phyloP scores from a whole-genome alignment of 2,888 invertebrate genomes.

The Lasioglossum villosulum region DNA sequence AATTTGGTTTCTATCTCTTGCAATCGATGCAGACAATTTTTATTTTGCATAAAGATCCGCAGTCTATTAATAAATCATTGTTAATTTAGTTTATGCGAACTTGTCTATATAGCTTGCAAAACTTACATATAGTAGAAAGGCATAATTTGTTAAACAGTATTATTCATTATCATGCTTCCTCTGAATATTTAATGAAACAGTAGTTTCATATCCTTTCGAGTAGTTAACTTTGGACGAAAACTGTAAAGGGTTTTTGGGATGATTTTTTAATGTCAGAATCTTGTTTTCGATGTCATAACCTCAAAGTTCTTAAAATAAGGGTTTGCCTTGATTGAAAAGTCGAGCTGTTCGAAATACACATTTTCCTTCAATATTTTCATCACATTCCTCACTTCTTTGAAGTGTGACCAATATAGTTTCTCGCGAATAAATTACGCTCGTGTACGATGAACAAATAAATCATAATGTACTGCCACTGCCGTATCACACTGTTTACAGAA shows the following conservation, averaged over 20 bases:
- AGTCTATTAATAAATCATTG: background rate
- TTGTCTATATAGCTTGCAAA: slow-evolving; percentile 4
- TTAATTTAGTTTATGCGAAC: slow-evolving; percentile 7
- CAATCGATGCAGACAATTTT: too few species aligned
- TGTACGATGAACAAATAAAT: slow-evolving; percentile 40
- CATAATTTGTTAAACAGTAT: slow-evolving; percentile 57
- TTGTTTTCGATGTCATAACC: slow-evolving; percentile 69
- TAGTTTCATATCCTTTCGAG: slow-evolving; percentile 14
- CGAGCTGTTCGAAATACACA: slow-evolving; percentile 34
- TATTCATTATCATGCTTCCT: slow-evolving; percentile 37
- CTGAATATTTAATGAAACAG: slow-evolving; percentile 6
- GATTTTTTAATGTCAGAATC: slow-evolving; percentile 44
- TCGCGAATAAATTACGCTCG: slow-evolving; percentile 20
- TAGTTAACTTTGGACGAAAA: slow-evolving; percentile 29
- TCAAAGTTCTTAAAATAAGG: slow-evolving; percentile 47
- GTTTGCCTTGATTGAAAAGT: slow-evolving; percentile 24
- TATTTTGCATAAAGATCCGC: too few species aligned
- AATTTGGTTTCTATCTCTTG: too few species aligned
- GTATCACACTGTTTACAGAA: slow-evolving; percentile 51
- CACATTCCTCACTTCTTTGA: slow-evolving; percentile 39
- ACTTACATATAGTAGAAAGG: slow-evolving; percentile 56
- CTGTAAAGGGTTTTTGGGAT: slow-evolving; percentile 32
- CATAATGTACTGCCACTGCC: slow-evolving; percentile 44
- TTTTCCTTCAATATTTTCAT: slow-evolving; percentile 41
- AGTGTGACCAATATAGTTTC: slow-evolving; percentile 17